A percentile compares a stretch with the other conserved stretches of the same genome.
These are phyloP conservation scores for Galeopsomyia nigrocyanea DNA, from an alignment of 2,888 invertebrate genomes.

Conservation along the genomic window DNA sequence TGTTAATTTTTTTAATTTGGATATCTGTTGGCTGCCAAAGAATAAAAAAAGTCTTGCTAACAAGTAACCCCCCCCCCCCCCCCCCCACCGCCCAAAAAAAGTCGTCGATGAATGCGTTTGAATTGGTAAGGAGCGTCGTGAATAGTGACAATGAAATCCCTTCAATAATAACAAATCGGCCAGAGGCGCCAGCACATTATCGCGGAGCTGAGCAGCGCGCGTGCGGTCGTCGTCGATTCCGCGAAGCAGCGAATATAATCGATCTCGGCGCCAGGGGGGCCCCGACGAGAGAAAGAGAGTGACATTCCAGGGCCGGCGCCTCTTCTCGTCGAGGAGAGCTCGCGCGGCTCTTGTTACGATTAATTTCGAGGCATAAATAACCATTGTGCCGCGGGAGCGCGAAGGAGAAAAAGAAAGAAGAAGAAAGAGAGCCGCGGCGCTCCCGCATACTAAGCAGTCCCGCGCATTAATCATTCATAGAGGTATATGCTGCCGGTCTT, in stretches of 20 bases:
- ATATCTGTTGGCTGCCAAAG: too few species aligned
- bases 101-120: too few species aligned
- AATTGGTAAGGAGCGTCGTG: too few species aligned
- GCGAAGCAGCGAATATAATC: conserved; percentile 20
- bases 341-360: conserved; percentile 50
- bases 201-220: too few species aligned
- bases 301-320: conserved; percentile 35
- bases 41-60: too few species aligned
- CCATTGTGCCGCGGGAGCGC: conserved; percentile 48
- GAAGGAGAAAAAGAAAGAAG: conserved; percentile 5
- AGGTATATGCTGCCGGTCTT: conserved; percentile 50
- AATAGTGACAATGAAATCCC: too few species aligned
- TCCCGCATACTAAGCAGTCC: conserved; percentile 45
- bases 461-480: conserved; percentile 56
- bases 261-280: conserved; percentile 35
- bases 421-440: conserved; percentile 39
- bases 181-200: too few species aligned
- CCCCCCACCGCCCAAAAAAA: too few species aligned
- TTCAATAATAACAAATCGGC: too few species aligned
- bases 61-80: too few species aligned
- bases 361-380: conserved; percentile 60
- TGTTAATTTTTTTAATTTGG: too few species aligned
- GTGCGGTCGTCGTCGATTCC: neutral
- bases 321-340: conserved; percentile 23
- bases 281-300: neutral